Conservation (phyloP, 92 coral and sea anemone species). For the Palythoa heliodiscus region DNA sequence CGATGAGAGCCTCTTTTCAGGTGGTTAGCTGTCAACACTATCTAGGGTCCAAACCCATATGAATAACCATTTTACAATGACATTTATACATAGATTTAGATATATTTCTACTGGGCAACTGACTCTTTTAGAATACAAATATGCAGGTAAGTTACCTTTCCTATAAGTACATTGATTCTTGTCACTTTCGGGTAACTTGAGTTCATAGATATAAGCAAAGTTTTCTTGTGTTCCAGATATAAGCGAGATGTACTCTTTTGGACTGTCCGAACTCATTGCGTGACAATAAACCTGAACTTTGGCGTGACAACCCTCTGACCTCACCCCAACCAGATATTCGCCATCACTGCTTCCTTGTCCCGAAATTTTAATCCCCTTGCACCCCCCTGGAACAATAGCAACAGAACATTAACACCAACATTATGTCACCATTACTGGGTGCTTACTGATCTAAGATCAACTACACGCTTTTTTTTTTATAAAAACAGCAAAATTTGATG, state of each 20-base stretch:
- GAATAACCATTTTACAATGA: no score
- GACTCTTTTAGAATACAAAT: background rate
- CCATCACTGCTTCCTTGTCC: slow-evolving; percentile 70
- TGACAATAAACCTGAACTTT: slow-evolving; percentile 77
- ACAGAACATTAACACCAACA: background rate
- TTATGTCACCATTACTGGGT: no score
- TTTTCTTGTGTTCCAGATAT: slow-evolving; percentile 66
- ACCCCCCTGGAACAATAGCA: slow-evolving; percentile 63
- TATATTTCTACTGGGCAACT: no score
- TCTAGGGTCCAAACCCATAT: no score
- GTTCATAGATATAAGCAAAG: slow-evolving; percentile 74
- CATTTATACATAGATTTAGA: no score
- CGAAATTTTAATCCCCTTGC: slow-evolving; percentile 66
- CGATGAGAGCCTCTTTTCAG: no score
- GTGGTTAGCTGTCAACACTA: no score
- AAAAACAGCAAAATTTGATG: no score
- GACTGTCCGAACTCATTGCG: slow-evolving; percentile 66
- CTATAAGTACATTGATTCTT: slow-evolving; percentile 55
- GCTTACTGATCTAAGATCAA: no score
- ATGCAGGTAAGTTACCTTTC: slow-evolving; percentile 44
- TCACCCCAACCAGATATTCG: slow-evolving; percentile 65
- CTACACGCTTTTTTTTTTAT: no score
- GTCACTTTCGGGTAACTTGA: slow-evolving; percentile 66
- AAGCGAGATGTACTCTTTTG: slow-evolving; percentile 76
- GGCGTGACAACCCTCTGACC: slow-evolving; percentile 67